A percentile compares a stretch with the other conserved stretches of the same genome.
Evolutionary conservation across 1,140 invertebrate species (phyloP).

Genomic region (Drosophila santomea): DNA sequence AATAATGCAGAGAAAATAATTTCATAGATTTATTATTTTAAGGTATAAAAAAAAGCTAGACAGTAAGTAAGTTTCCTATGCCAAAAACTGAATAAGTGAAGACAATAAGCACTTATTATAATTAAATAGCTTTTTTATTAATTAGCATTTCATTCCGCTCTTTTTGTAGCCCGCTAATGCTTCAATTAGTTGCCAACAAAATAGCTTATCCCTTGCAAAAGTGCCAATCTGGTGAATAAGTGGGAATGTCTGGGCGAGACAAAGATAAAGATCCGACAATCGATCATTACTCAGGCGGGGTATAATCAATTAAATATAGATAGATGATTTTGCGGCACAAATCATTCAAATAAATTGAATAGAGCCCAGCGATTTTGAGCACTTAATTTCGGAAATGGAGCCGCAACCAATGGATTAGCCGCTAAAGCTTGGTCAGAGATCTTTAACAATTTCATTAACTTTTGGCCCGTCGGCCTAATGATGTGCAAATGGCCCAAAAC

Average conservation of each 20-base stretch:
- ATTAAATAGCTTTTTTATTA: conserved; percentile 10
- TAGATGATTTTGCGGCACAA: conserved; percentile 40
- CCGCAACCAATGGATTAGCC: conserved; percentile 39
- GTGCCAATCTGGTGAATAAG: conserved; percentile 26
- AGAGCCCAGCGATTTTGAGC: conserved; percentile 25
- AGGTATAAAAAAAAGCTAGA: background rate
- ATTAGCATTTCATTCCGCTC: conserved; percentile 13
- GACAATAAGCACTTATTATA: too few relatives aligned
- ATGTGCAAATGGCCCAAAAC: conserved; percentile 52
- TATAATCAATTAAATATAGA: conserved; percentile 46
- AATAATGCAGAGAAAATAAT: background rate
- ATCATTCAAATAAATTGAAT: conserved; percentile 51
- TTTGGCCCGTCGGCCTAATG: conserved; percentile 40
- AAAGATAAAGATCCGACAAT: conserved; percentile 43
- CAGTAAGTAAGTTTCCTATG: too few relatives aligned
- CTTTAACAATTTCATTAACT: conserved; percentile 54
- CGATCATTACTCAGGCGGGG: conserved; percentile 40
- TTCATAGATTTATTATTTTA: background rate
- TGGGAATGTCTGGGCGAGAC: conserved; percentile 37
- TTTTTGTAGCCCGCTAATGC: conserved; percentile 13
- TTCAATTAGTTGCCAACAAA: conserved; percentile 19
- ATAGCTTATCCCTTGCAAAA: background rate
- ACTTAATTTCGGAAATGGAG: conserved; percentile 30
- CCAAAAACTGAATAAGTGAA: too few relatives aligned
- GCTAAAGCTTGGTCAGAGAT: conserved; percentile 25